Evolutionary conservation across 2,113 vertebrate genomes (phyloP), one percentile per base, ranked within the genome.

Genomic region (Psettodes erumei): DNA sequence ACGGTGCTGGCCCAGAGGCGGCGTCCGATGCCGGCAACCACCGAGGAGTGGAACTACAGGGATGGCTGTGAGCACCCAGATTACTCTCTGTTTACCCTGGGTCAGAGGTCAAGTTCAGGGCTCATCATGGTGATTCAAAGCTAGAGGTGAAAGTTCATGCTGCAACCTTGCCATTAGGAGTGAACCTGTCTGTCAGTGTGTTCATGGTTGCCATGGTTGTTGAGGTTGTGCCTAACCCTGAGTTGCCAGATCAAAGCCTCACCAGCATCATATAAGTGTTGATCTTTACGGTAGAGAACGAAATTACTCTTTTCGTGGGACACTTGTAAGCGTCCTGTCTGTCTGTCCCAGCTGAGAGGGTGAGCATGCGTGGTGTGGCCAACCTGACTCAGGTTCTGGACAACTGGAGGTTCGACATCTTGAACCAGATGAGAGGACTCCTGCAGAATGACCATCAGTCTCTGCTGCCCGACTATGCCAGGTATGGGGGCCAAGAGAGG

Each of bases 371-470:
- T 0, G 84, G 86, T 5, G 94, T 94, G 48, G 86, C 94, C 72
- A 95, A 95, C 85, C 86, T 95, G 56, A 95, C 94, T 13, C 82
- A 94, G 78, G 79, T 94, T 25, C 84, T 95, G 81, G 94, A 95
- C 84, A 91, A 95, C 90, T 95, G 94, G 94, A 92, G 90, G 81
- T 95, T 92, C 13, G 94, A 94, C 85, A 95, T 95, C 84, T 61
- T 95, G 76, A 91, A 0, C 74, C 86, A 94, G 85, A 92, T 95
- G 87, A 93, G 43, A 51, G 83, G 81, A 18, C 77, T 93, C 19
- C 88, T 95, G 83, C 90, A 91, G 85, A 93, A 94, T 2, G 94
- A 95, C 83, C 93, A 94, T 85, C 93, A 94, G 92, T 81, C 91
- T 1, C 66, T 95, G 48, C 90, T 95, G 71, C 94, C 94, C 0